phyloP scores from a whole-genome alignment of 1,140 invertebrate species.

The Ephestia elutella region DNA sequence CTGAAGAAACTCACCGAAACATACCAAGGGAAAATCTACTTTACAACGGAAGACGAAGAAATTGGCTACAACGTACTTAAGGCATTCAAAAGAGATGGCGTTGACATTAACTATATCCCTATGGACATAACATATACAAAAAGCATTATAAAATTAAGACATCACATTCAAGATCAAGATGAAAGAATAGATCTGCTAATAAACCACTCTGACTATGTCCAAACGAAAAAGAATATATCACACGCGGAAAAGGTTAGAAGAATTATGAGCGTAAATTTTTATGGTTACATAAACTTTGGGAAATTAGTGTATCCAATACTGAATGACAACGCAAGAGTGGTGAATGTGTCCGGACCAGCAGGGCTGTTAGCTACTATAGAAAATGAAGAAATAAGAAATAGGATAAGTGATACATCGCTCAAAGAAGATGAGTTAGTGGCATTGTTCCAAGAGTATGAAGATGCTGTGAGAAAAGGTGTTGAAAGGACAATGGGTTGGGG shows the following conservation, averaged over 20 bases:
- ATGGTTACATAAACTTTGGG: slow-evolving; percentile 65
- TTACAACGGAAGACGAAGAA: slow-evolving; percentile 59
- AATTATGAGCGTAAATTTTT: slow-evolving; percentile 60
- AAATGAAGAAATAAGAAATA: slow-evolving; percentile 48
- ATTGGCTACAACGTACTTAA: slow-evolving; percentile 51
- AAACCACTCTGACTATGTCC: slow-evolving; percentile 57
- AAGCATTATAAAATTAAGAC: slow-evolving; percentile 59
- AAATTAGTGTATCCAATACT: slow-evolving; percentile 59
- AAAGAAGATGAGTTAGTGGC: slow-evolving; percentile 60
- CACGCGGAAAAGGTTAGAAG: slow-evolving; percentile 52
- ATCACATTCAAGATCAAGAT: slow-evolving; percentile 59
- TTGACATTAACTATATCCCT: slow-evolving; percentile 42
- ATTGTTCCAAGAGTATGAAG: slow-evolving; percentile 60
- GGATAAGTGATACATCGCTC: slow-evolving; percentile 50
- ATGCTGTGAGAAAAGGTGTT: slow-evolving; percentile 47
- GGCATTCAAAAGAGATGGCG: slow-evolving; percentile 32
- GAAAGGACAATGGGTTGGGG: slow-evolving; percentile 66
- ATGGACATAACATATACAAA: slow-evolving; percentile 64
- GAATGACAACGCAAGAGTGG: slow-evolving; percentile 54
- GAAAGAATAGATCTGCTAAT: slow-evolving; percentile 62
- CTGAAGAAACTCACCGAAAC: slow-evolving; percentile 49
- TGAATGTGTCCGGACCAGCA: slow-evolving; percentile 63
- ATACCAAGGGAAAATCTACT: slow-evolving; percentile 61
- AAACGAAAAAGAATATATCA: slow-evolving; percentile 45
- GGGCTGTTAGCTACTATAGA: slow-evolving; percentile 59